A percentile compares a stretch with the other conserved stretches of the same genome.
These are phyloP conservation scores for Hippasteria phrygiana DNA, from an alignment of 53 echinoderm and acorn worm species.

Conservation along the genomic window DNA sequence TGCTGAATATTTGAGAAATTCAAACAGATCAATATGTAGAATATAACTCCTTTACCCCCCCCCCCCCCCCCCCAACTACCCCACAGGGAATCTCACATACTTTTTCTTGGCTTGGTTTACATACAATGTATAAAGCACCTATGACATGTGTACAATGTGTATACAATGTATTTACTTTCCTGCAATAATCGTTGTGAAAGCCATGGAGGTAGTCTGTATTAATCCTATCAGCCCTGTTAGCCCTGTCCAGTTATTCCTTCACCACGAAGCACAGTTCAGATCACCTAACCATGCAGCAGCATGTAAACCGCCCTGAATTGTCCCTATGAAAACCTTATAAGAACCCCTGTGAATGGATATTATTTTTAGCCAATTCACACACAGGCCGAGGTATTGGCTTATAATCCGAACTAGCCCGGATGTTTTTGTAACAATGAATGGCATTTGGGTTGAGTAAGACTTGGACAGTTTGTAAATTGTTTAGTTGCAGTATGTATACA, in stretches of 20 bases:
- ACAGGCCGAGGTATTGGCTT: constrained; percentile 9
- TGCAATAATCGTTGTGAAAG: too few species aligned
- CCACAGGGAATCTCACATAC: too few species aligned
- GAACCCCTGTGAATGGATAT: constrained; percentile 2
- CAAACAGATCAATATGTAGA: too few species aligned
- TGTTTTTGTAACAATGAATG: constrained; percentile 52
- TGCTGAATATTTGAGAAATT: too few species aligned
- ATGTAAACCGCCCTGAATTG: neutral
- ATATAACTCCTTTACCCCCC: too few species aligned
- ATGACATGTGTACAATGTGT: too few species aligned
- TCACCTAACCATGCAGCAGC: constrained; percentile 13
- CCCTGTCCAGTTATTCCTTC: neutral
- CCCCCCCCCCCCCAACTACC: too few species aligned
- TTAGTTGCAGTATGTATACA: neutral
- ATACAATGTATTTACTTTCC: too few species aligned
- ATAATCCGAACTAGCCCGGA: constrained; percentile 17
- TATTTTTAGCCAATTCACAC: constrained; percentile 44
- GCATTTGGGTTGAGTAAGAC: neutral
- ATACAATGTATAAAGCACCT: too few species aligned
- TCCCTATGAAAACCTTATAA: neutral
- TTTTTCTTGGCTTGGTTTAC: too few species aligned
- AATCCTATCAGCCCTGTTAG: constrained; percentile 6
- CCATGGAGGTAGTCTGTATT: neutral
- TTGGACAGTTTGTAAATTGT: constrained; percentile 10
- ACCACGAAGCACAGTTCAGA: constrained; percentile 5